Conservation (phyloP, 2,797 vertebrate species). For the Threskiornis aethiopicus region DNA sequence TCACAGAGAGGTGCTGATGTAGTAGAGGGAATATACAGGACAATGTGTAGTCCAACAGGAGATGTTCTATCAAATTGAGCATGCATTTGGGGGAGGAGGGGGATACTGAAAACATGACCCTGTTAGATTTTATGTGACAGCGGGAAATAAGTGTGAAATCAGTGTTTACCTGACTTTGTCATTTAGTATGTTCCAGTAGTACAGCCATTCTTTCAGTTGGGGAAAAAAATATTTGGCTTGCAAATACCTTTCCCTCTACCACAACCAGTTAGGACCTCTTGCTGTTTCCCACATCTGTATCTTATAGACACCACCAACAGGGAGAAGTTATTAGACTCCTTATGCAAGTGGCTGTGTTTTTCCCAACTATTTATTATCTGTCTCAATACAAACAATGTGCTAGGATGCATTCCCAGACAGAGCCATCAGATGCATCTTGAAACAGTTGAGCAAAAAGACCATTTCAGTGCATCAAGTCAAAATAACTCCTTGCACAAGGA, state of each 20-base stretch:
- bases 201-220: background rate
- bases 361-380: background rate
- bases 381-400: background rate
- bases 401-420: background rate
- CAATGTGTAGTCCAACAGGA: background rate
- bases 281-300: background rate
- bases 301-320: background rate
- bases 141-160: background rate
- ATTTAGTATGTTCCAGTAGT: background rate
- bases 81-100: background rate
- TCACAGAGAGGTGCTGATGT: slow-evolving; percentile 3
- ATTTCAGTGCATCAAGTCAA: background rate
- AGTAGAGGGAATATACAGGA: background rate
- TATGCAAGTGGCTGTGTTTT: background rate
- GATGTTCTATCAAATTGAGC: background rate
- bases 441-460: background rate
- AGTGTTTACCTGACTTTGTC: background rate
- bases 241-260: background rate
- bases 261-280: background rate
- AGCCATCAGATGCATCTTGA: background rate
- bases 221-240: background rate
- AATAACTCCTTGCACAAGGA: background rate
- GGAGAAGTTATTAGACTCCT: background rate
- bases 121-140: background rate
- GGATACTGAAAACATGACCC: background rate